phyloP scores from a whole-genome alignment of 2,888 invertebrate genomes.

The Limenitis camilla region DNA sequence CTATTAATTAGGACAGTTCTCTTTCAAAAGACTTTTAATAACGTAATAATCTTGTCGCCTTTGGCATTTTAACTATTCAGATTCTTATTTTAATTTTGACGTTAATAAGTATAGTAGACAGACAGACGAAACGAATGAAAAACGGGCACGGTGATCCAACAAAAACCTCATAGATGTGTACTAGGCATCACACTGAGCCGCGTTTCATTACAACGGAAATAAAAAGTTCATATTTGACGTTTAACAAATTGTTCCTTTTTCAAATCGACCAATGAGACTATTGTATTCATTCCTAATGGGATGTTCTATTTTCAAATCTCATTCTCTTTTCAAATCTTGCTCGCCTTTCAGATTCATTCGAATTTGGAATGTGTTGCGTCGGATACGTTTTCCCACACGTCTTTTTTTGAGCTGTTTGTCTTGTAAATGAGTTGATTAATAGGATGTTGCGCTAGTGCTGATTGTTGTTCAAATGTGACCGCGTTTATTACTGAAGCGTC shows the following conservation, averaged over 20 bases:
- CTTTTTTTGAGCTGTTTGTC: constrained; percentile 54
- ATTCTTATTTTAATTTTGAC: constrained; percentile 63
- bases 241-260: constrained; percentile 76
- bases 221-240: constrained; percentile 74
- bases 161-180: constrained; percentile 61
- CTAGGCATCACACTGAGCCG: constrained; percentile 64
- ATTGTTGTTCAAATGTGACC: constrained; percentile 40
- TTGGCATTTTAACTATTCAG: constrained; percentile 50
- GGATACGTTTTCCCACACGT: constrained; percentile 70
- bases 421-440: constrained; percentile 72
- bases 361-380: constrained; percentile 69
- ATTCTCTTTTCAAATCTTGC: constrained; percentile 73
- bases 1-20: constrained; percentile 54
- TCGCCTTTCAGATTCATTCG: constrained; percentile 71
- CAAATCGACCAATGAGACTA: constrained; percentile 74
- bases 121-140: constrained; percentile 64
- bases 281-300: constrained; percentile 73
- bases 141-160: constrained; percentile 56
- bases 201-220: constrained; percentile 69
- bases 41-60: constrained; percentile 61
- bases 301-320: constrained; percentile 74
- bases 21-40: constrained; percentile 46
- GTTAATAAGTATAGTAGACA: constrained; percentile 54
- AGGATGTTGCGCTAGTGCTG: constrained; percentile 51
- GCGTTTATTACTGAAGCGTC: constrained; percentile 10